Evolutionary conservation across 2,113 vertebrate genomes (phyloP).

Genomic region (Forbesichthys agassizii): DNA sequence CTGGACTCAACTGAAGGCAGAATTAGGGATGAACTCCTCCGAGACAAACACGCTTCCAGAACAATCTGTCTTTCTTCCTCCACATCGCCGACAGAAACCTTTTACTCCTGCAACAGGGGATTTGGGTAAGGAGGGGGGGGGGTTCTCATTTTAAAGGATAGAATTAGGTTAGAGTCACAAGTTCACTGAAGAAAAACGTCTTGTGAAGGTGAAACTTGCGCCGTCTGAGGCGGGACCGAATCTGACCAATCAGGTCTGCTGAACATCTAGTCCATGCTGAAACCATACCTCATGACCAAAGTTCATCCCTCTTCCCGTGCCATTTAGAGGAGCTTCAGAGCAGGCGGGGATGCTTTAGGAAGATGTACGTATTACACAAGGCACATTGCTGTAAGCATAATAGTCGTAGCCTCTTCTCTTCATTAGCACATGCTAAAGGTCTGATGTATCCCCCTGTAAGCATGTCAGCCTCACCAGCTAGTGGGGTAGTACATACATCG

Average conservation of each 20-base stretch:
- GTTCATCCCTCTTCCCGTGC: too few relatives aligned
- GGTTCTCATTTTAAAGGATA: constrained; percentile 65
- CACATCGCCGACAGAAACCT: constrained; percentile 26
- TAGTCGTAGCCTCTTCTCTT: too few relatives aligned
- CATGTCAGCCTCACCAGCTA: too few relatives aligned
- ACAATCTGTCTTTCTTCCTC: constrained; percentile 36
- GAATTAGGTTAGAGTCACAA: constrained; percentile 64
- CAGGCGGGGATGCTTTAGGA: too few relatives aligned
- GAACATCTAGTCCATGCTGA: background rate
- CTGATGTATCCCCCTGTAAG: too few relatives aligned
- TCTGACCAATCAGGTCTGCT: background rate
- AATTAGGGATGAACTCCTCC: constrained; percentile 44
- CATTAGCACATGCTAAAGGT: too few relatives aligned
- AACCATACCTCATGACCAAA: background rate
- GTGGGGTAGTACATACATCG: too few relatives aligned
- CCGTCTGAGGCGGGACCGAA: constrained; percentile 6
- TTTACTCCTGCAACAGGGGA: constrained; percentile 61
- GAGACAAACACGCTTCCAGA: constrained; percentile 52
- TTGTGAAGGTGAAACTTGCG: constrained; percentile 39
- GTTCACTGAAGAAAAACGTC: constrained; percentile 50
- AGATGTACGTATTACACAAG: too few relatives aligned
- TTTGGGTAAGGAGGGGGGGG: constrained; percentile 49
- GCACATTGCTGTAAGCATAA: too few relatives aligned
- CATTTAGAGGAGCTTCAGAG: too few relatives aligned
- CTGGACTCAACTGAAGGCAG: constrained; percentile 22